Conservation (phyloP, 2,888 invertebrate genomes). For the Oxystoma pomonae region DNA sequence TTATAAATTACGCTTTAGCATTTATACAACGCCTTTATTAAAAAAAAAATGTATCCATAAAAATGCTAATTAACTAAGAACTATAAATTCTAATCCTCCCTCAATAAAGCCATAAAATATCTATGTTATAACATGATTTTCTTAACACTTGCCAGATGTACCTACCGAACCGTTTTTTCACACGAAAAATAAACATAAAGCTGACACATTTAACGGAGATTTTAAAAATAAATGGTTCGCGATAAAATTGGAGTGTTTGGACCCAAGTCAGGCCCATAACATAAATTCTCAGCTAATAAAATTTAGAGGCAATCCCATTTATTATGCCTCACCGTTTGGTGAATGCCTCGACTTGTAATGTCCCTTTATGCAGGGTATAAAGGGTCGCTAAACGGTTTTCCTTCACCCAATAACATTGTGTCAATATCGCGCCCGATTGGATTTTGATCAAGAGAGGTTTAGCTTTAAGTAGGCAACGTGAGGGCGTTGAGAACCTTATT, state of each 20-base stretch:
- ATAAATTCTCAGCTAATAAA: neutral
- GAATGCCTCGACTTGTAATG: neutral
- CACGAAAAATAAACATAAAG: neutral
- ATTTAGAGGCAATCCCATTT: neutral
- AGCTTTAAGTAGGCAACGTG: neutral
- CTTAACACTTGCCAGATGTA: no score
- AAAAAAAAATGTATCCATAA: no score
- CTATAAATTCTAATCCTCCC: no score
- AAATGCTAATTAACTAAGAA: no score
- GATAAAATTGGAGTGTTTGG: neutral
- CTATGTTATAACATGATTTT: no score
- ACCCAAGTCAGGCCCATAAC: neutral
- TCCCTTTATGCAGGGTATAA: neutral
- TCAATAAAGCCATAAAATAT: no score
- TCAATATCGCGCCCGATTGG: neutral
- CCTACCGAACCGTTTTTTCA: no score
- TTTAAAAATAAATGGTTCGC: neutral
- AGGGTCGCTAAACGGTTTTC: neutral
- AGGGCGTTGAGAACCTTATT: neutral
- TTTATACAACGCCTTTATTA: no score
- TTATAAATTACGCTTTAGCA: no score
- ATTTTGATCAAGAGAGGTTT: neutral
- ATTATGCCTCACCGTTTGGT: neutral
- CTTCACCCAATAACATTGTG: neutral
- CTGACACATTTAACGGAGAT: neutral